A percentile compares a stretch with the other conserved stretches of the same genome.
Conservation (phyloP, 2,797 vertebrate species). For the Acestrorhynchus altus region DNA sequence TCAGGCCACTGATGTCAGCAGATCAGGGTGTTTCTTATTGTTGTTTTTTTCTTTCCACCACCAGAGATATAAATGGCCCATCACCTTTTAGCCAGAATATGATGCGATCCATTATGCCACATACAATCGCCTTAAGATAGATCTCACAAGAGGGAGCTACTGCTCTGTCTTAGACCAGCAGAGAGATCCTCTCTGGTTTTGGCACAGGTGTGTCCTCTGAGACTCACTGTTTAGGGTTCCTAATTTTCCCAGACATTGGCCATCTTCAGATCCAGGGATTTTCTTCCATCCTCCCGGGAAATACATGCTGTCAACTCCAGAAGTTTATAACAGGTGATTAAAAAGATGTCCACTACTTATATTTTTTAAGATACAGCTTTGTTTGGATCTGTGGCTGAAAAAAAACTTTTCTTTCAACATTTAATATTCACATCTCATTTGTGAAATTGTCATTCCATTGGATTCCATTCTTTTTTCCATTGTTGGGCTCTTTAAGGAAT, state of each 20-base stretch:
- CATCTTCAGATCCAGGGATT: neutral
- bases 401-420: too few relatives aligned
- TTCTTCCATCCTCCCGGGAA: constrained; percentile 14
- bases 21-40: too few relatives aligned
- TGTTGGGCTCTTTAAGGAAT: too few relatives aligned
- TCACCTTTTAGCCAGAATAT: neutral
- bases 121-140: constrained; percentile 17
- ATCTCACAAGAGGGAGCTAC: constrained; percentile 30
- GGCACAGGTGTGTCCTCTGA: constrained; percentile 16
- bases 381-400: too few relatives aligned
- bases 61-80: neutral
- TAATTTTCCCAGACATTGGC: constrained; percentile 16
- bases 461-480: too few relatives aligned
- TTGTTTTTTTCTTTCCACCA: too few relatives aligned
- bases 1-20: too few relatives aligned
- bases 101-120: neutral
- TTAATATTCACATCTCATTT: too few relatives aligned
- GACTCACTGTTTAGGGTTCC: constrained; percentile 15
- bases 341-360: neutral
- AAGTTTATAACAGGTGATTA: neutral
- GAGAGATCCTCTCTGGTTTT: constrained; percentile 11
- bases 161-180: constrained; percentile 2
- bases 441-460: too few relatives aligned
- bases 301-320: neutral
- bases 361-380: neutral